Percentiles rank a stretch among this genome's conserved stretches.
Conservation (phyloP, 1,140 invertebrate species). For the Alviniconcha marisindica region DNA sequence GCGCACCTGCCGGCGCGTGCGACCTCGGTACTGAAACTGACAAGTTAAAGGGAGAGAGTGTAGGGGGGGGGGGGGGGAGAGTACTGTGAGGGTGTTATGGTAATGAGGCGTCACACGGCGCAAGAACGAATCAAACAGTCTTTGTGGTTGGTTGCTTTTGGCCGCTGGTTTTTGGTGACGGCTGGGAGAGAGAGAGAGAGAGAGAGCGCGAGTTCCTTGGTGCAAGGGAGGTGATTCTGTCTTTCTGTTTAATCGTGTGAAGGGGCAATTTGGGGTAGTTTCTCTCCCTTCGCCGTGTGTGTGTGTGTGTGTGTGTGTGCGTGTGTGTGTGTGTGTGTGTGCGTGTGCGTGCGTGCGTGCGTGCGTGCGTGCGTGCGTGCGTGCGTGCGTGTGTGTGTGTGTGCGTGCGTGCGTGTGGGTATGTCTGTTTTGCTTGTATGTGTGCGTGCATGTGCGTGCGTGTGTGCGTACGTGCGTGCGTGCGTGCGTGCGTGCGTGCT, state of each 20-base stretch:
- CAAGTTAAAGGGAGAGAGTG: neutral
- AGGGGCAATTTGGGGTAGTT: too few relatives aligned
- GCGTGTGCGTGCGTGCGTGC: too few relatives aligned
- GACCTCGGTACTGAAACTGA: neutral
- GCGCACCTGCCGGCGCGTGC: conserved; percentile 23
- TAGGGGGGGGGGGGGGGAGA: neutral
- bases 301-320: conserved; percentile 16
- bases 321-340: neutral
- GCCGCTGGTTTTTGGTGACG: neutral
- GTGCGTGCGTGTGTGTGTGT: conserved; percentile 1
- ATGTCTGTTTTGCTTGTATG: too few relatives aligned
- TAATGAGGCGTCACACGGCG: conserved; percentile 8
- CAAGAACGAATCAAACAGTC: neutral
- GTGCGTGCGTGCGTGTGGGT: neutral
- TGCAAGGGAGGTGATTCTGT: neutral
- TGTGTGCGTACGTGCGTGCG: too few relatives aligned
- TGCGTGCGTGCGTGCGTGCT: neutral
- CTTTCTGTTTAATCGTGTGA: neutral
- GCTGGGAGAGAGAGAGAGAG: neutral
- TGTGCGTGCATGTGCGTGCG: too few relatives aligned
- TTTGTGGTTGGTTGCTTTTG: too few relatives aligned
- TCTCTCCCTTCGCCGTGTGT: neutral
- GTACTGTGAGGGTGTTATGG: neutral
- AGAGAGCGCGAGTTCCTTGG: neutral
- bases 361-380: conserved; percentile 10